Conservation (phyloP, 2,888 invertebrate genomes). For the Osmoderma eremita region DNA sequence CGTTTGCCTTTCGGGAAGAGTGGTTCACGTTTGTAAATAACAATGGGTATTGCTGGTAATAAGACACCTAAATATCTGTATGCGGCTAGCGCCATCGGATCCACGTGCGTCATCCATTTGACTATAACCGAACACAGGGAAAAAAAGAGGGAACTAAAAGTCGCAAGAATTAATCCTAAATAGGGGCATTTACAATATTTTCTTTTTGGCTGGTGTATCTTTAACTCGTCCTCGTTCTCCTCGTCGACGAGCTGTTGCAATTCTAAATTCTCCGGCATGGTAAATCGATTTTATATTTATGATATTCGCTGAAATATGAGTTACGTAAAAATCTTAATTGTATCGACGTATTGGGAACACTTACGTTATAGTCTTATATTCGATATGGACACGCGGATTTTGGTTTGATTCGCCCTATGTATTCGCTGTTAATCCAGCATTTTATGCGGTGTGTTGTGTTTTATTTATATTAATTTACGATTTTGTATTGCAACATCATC, state of each 20-base stretch:
- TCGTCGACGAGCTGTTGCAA: constrained; percentile 81
- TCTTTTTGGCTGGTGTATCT: constrained; percentile 61
- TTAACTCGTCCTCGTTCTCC: constrained; percentile 61
- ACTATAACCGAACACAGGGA: constrained; percentile 92
- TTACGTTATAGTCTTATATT: not conserved
- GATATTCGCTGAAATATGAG: not conserved
- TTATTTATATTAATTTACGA: not conserved
- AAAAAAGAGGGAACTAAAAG: constrained; percentile 88
- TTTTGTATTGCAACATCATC: too few relatives aligned
- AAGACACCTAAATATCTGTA: constrained; percentile 89
- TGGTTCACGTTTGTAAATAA: constrained; percentile 81
- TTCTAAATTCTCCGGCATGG: constrained; percentile 84
- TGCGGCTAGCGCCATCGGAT: constrained; percentile 89
- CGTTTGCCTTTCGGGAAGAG: constrained; percentile 84
- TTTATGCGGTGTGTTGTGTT: constrained; percentile 23
- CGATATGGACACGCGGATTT: constrained; percentile 18
- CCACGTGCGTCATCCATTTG: constrained; percentile 85
- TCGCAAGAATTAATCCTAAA: constrained; percentile 84
- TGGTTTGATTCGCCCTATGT: not conserved
- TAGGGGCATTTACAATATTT: constrained; percentile 74
- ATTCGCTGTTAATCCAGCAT: constrained; percentile 14
- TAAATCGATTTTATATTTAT: too few relatives aligned
- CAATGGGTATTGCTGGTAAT: constrained; percentile 86
- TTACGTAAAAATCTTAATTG: too few relatives aligned
- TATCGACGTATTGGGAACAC: too few relatives aligned